Evolutionary conservation across 2,113 vertebrate genomes (phyloP).

Genomic region (Oreochromis niloticus): DNA sequence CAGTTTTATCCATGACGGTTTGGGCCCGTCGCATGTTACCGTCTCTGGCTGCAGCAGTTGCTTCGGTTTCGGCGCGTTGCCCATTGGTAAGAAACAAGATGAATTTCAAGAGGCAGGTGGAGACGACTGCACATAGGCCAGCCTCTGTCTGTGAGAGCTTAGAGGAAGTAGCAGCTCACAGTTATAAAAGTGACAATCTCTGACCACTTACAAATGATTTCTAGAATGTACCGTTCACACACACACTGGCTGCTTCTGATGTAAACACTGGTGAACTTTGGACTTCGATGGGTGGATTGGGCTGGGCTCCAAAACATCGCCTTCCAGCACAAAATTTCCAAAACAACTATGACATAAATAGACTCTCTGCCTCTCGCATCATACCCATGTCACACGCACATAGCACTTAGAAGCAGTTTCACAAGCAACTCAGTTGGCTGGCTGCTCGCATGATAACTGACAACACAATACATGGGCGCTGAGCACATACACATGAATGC

Average conservation of each 20-base stretch:
- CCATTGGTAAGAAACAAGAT: not conserved
- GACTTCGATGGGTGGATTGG: not conserved
- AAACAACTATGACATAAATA: slow-evolving; percentile 29
- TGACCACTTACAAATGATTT: not conserved
- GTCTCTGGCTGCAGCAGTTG: not conserved
- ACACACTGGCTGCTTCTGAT: not conserved
- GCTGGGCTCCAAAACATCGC: not conserved
- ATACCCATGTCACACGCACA: not conserved
- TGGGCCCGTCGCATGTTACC: not conserved
- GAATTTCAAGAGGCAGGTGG: slow-evolving; percentile 44
- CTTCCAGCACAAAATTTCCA: not conserved
- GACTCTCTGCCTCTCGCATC: not conserved
- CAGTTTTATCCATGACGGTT: not conserved
- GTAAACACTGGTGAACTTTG: not conserved
- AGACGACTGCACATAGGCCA: not conserved
- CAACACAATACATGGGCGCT: not conserved
- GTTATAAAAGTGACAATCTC: not conserved
- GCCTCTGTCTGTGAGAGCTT: not conserved
- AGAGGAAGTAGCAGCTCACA: not conserved
- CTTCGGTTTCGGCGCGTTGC: not conserved
- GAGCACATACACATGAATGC: not conserved
- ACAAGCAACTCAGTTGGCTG: not conserved
- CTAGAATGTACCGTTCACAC: not conserved
- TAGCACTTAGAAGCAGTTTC: not conserved
- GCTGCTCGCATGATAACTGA: not conserved